Evolutionary conservation across 2,888 invertebrate species (phyloP).

Genomic region (Acanthoscelides obtectus): DNA sequence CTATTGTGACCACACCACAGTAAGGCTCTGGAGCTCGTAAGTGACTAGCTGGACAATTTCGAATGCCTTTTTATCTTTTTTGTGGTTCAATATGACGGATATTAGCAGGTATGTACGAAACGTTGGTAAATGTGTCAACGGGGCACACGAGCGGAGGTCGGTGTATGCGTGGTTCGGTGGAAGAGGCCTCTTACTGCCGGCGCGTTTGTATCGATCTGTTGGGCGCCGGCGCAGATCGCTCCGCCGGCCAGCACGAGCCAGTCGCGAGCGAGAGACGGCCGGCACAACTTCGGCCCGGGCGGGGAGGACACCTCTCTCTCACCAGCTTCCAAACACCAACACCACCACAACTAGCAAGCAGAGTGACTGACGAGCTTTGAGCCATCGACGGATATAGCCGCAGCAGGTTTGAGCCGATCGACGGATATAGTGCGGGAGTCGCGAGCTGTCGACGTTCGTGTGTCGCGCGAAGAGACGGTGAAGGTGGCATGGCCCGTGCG

Average conservation of each 20-base stretch:
- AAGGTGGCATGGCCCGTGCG: neutral
- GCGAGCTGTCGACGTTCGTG: neutral
- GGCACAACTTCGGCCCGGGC: conserved; percentile 49
- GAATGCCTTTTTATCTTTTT: too few species aligned
- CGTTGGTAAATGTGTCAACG: neutral
- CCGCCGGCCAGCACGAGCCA: conserved; percentile 39
- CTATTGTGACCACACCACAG: too few species aligned
- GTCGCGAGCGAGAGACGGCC: conserved; percentile 48
- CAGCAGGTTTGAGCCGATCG: too few species aligned
- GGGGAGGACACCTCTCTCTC: conserved; percentile 41
- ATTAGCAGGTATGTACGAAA: neutral
- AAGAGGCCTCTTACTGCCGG: conserved; percentile 6
- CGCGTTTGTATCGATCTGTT: conserved; percentile 30
- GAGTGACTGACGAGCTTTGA: conserved; percentile 27
- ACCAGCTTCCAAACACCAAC: neutral
- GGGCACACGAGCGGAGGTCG: neutral
- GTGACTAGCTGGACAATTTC: too few species aligned
- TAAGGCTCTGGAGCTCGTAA: too few species aligned
- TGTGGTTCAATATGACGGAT: too few species aligned
- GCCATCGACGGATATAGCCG: neutral
- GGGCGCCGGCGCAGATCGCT: conserved; percentile 39
- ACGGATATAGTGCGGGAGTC: neutral
- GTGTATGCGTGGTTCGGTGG: neutral
- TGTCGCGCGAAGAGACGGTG: neutral
- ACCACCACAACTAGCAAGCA: neutral